Conservation (phyloP, 2,888 invertebrate species). For the Gastrophysa polygoni region DNA sequence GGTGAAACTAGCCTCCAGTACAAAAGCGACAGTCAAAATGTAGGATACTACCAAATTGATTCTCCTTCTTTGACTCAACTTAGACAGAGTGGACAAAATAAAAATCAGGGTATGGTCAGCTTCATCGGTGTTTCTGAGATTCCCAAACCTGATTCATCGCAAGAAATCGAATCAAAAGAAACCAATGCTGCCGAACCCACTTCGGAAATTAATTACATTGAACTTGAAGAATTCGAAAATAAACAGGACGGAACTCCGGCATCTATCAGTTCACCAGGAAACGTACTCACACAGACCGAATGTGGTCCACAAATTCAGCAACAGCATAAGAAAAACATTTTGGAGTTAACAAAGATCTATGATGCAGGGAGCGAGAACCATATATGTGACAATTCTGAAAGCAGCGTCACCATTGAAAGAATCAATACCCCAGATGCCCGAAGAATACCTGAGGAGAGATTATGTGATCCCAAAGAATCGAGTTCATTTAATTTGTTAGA, state of each 20-base stretch:
- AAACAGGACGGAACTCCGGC: too few relatives aligned
- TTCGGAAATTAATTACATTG: neutral
- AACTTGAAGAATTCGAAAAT: too few relatives aligned
- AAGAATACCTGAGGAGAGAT: neutral
- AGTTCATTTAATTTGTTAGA: neutral
- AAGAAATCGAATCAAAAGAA: neutral
- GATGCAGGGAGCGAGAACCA: too few relatives aligned
- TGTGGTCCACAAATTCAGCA: too few relatives aligned
- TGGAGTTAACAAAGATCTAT: too few relatives aligned
- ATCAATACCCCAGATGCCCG: neutral
- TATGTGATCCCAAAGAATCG: neutral
- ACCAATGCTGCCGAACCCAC: neutral
- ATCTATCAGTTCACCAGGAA: too few relatives aligned
- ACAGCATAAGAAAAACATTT: neutral
- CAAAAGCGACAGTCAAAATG: conserved; percentile 4
- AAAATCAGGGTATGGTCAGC: neutral
- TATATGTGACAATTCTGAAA: too few relatives aligned
- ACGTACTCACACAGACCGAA: too few relatives aligned
- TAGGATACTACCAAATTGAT: conserved; percentile 9
- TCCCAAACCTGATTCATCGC: neutral
- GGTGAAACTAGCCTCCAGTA: conserved; percentile 22
- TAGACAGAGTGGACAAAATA: neutral
- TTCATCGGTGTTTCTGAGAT: neutral
- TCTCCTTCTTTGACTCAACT: conserved; percentile 1
- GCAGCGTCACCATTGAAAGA: neutral